Evolutionary conservation across 2,888 invertebrate genomes (phyloP).

Genomic region (Amphipyra tragopoginis): DNA sequence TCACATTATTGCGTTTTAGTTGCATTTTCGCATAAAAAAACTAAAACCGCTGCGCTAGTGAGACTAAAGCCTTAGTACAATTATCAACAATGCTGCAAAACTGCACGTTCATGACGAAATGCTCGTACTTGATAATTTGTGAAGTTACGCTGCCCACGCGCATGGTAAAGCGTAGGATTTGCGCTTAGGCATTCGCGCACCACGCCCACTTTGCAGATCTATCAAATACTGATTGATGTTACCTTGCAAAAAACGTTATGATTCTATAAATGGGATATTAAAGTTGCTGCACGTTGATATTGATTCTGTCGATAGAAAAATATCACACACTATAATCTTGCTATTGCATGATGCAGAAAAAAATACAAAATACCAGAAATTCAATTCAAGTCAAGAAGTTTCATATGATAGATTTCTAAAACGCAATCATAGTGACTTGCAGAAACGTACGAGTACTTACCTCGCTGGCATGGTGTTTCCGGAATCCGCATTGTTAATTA

Average conservation of each 20-base stretch:
- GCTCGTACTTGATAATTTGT: conserved; percentile 51
- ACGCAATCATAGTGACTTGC: no score
- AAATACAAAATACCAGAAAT: no score
- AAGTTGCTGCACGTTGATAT: conserved; percentile 17
- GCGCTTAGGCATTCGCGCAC: conserved; percentile 54
- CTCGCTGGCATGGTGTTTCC: no score
- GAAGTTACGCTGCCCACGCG: conserved; percentile 58
- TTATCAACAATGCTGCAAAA: conserved; percentile 41
- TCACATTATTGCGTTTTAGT: no score
- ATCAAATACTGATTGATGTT: conserved; percentile 45
- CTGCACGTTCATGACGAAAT: conserved; percentile 39
- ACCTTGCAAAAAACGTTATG: conserved; percentile 46
- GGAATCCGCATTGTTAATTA: no score
- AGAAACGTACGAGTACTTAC: no score
- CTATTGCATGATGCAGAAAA: no score
- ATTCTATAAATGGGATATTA: conserved; percentile 34
- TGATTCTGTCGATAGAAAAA: conserved; percentile 5
- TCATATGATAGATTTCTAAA: no score
- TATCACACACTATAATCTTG: no score
- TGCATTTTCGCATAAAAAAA: neutral
- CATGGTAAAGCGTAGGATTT: conserved; percentile 44
- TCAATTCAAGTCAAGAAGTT: no score
- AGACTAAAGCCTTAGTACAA: conserved; percentile 8
- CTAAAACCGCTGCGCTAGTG: neutral
- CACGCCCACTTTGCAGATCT: conserved; percentile 52